These are phyloP conservation scores for Ochotona curzoniae DNA, from an alignment of 2,113 vertebrate genomes.

Conservation along the genomic window DNA sequence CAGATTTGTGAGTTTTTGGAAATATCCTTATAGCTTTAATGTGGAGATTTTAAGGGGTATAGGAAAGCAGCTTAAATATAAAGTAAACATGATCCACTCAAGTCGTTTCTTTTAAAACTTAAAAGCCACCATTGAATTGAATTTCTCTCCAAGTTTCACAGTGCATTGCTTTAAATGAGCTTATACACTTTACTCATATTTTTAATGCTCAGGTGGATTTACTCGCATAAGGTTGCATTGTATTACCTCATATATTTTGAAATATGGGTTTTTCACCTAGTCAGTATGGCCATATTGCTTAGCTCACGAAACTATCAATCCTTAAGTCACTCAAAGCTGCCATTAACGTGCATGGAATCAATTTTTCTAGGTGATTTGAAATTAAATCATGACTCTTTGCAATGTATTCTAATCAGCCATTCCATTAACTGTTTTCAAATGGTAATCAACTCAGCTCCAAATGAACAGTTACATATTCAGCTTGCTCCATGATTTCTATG, in stretches of 20 bases:
- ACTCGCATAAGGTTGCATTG: not conserved
- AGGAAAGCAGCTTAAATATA: not conserved
- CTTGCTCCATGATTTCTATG: constrained; percentile 65
- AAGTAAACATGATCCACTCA: constrained; percentile 32
- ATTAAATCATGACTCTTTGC: constrained; percentile 66
- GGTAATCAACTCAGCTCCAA: constrained; percentile 69
- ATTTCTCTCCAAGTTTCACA: constrained; percentile 35
- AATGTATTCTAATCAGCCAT: constrained; percentile 68
- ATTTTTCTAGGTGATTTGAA: constrained; percentile 67
- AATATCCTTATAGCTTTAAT: not conserved
- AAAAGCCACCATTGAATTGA: not conserved
- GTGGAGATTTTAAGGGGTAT: not conserved
- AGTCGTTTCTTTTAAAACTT: constrained; percentile 39
- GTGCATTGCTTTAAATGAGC: constrained; percentile 26
- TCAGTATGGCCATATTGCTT: constrained; percentile 47
- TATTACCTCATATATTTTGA: constrained; percentile 33
- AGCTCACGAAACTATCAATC: constrained; percentile 63
- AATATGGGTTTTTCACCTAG: constrained; percentile 54
- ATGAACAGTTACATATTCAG: constrained; percentile 67
- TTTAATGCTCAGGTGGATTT: constrained; percentile 55
- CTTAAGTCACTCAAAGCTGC: constrained; percentile 49
- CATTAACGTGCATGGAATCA: constrained; percentile 19
- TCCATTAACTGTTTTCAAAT: constrained; percentile 72
- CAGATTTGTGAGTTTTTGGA: constrained; percentile 2
- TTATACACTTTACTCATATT: constrained; percentile 43